A percentile compares a stretch with the other conserved stretches of the same genome.
phyloP scores from a whole-genome alignment of 2,888 invertebrate genomes.

The Papilio elwesi region DNA sequence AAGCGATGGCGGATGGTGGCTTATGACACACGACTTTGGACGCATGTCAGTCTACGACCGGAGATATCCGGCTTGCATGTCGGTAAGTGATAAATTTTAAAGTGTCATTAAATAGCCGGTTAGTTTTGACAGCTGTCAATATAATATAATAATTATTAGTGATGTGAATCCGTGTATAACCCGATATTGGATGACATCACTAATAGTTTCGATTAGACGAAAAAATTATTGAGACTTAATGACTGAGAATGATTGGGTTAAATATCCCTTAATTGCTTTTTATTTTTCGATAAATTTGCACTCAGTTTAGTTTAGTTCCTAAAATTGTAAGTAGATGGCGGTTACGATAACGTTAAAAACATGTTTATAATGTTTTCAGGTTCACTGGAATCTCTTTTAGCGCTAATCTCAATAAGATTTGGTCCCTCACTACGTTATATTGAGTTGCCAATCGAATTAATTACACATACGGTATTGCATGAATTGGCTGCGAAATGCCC shows the following conservation, averaged over 20 bases:
- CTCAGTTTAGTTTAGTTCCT: too few relatives aligned
- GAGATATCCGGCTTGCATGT: constrained; percentile 98
- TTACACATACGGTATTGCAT: constrained; percentile 98
- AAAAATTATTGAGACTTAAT: too few relatives aligned
- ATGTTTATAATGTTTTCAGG: constrained; percentile 70
- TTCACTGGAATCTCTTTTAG: constrained; percentile 93
- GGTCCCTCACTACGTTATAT: constrained; percentile 95
- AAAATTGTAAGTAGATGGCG: too few relatives aligned
- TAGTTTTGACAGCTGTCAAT: constrained; percentile 8
- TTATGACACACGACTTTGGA: constrained; percentile 98
- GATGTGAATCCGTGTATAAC: neutral
- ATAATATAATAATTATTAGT: constrained; percentile 1
- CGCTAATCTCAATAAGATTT: constrained; percentile 94
- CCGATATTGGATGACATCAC: neutral
- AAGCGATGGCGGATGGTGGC: constrained; percentile 98
- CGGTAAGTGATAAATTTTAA: constrained; percentile 62
- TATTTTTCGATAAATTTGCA: too few relatives aligned
- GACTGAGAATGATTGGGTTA: too few relatives aligned
- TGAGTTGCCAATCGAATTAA: constrained; percentile 97
- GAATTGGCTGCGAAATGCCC: constrained; percentile 98
- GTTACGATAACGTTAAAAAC: too few relatives aligned
- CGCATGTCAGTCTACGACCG: constrained; percentile 96
- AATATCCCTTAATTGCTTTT: too few relatives aligned
- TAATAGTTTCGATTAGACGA: too few relatives aligned
- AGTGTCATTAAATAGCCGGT: neutral